These are phyloP conservation scores for Todus mexicanus DNA, from an alignment of 2,797 vertebrate species.

Conservation along the genomic window DNA sequence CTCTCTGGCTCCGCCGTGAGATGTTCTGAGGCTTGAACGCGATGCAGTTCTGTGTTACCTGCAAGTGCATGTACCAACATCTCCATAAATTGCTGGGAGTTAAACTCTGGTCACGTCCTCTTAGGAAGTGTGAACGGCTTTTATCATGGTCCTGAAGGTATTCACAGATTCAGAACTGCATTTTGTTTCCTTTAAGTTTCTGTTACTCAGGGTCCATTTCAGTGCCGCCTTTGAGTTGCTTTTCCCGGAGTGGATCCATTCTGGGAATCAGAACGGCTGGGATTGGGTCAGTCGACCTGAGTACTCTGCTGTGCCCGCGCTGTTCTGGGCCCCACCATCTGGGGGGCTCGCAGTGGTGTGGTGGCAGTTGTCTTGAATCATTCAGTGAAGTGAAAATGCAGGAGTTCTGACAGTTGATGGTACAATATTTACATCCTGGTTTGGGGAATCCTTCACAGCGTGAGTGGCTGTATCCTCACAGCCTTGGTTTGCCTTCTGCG, in stretches of 20 bases:
- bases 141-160: background rate
- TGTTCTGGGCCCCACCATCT: too few relatives aligned
- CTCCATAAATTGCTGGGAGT: background rate
- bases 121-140: background rate
- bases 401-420: background rate
- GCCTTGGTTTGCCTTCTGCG: background rate
- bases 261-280: background rate
- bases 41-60: background rate
- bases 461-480: background rate
- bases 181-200: background rate
- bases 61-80: rapidly evolving
- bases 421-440: rapidly evolving
- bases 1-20: background rate
- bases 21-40: background rate
- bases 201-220: background rate
- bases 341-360: background rate
- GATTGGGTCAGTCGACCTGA: background rate
- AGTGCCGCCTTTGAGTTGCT: background rate
- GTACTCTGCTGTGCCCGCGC: background rate
- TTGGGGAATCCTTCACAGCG: rapidly evolving
- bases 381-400: background rate
- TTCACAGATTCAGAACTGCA: background rate
- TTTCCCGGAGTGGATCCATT: background rate
- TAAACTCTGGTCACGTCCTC: background rate
- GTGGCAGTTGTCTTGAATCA: background rate